phyloP scores from a whole-genome alignment of 2,113 vertebrate species.

The Psophia crepitans region DNA sequence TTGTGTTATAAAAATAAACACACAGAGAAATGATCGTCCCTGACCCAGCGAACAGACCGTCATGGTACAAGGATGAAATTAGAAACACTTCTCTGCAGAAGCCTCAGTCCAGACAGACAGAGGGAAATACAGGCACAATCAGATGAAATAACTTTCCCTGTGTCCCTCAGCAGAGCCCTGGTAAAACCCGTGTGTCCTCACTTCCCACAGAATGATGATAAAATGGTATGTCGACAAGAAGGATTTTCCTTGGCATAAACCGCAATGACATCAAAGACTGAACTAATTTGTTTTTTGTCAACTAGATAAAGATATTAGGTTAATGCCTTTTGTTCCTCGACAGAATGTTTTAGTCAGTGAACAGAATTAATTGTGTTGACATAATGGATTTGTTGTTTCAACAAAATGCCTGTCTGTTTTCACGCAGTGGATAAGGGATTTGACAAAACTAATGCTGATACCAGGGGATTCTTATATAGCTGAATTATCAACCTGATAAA shows the following conservation, averaged over 20 bases:
- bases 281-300: constrained; percentile 37
- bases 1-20: neutral
- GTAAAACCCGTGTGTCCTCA: neutral
- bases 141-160: neutral
- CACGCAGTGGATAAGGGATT: neutral
- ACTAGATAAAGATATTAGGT: constrained; percentile 32
- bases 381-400: constrained; percentile 53
- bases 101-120: neutral
- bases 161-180: neutral
- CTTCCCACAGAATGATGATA: neutral
- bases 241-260: neutral
- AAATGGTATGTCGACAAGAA: neutral
- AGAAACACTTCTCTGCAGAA: neutral
- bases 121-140: neutral
- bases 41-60: neutral
- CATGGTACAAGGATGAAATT: neutral
- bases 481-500: constrained; percentile 21
- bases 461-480: neutral
- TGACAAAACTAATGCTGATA: neutral
- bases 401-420: neutral
- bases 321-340: constrained; percentile 34
- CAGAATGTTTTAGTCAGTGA: constrained; percentile 2
- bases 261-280: neutral
- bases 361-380: constrained; percentile 57
- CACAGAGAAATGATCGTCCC: neutral